Evolutionary conservation across 2,888 invertebrate genomes (phyloP).

Genomic region (Ptychoptera albimana): DNA sequence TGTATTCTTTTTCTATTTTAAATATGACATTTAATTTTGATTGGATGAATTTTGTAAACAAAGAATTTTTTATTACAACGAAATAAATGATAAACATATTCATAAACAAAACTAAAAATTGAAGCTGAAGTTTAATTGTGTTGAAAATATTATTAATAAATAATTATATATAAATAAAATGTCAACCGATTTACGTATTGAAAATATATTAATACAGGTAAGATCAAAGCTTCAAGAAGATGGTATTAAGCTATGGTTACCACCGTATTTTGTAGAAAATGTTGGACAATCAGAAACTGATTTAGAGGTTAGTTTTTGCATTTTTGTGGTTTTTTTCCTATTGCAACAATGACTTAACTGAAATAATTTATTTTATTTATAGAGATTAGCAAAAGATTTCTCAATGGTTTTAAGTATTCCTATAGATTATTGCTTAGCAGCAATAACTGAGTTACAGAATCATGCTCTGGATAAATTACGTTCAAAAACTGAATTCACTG

Average conservation of each 20-base stretch:
- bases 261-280: conserved; percentile 44
- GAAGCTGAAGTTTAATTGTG: no score
- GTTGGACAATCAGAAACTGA: conserved; percentile 31
- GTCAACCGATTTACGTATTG: conserved; percentile 18
- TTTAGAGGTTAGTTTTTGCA: conserved; percentile 21
- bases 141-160: no score
- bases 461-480: conserved; percentile 57
- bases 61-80: no score
- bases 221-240: conserved; percentile 49
- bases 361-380: conserved; percentile 12
- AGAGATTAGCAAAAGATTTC: conserved; percentile 49
- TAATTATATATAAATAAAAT: not conserved
- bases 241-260: conserved; percentile 58
- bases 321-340: conserved; percentile 4
- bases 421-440: conserved; percentile 34
- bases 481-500: conserved; percentile 48
- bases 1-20: no score
- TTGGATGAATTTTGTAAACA: no score
- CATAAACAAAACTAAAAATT: no score
- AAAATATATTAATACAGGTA: conserved; percentile 48
- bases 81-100: no score
- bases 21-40: no score
- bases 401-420: conserved; percentile 37
- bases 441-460: conserved; percentile 44
- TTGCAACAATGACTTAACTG: not conserved